A percentile compares a stretch with the other conserved stretches of the same genome.
Conservation (phyloP, 2,113 vertebrate species). For the Alouatta palliata region DNA sequence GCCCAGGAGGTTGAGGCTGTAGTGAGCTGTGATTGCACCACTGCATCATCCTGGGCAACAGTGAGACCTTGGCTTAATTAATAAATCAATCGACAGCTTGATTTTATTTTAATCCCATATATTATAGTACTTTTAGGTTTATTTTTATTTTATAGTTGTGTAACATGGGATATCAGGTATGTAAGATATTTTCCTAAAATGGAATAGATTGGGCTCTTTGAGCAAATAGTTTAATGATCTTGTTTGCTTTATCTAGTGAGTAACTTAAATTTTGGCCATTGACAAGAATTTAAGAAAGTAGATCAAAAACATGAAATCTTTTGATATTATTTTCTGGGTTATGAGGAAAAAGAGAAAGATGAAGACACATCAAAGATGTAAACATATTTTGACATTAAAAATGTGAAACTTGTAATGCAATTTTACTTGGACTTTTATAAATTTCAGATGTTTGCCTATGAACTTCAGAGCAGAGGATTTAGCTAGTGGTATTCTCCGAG, state of each 20-base stretch:
- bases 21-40: too few species aligned
- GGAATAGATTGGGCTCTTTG: background rate
- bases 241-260: constrained; percentile 37
- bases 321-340: constrained; percentile 27
- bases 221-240: background rate
- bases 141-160: constrained; percentile 6
- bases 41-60: too few species aligned
- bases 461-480: constrained; percentile 96
- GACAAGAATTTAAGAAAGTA: constrained; percentile 7
- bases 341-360: constrained; percentile 47
- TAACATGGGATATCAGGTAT: background rate
- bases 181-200: background rate
- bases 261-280: constrained; percentile 45
- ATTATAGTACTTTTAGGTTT: background rate
- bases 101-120: background rate
- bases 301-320: constrained; percentile 27
- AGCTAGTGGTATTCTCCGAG: constrained; percentile 94
- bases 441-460: constrained; percentile 95
- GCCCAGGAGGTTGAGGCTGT: too few species aligned
- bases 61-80: too few species aligned
- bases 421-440: background rate
- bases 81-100: background rate
- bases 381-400: constrained; percentile 45
- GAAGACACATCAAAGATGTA: constrained; percentile 10
- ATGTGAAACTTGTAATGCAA: background rate